Conservation (phyloP, 1,140 invertebrate species). For the Hylaeus volcanicus region DNA sequence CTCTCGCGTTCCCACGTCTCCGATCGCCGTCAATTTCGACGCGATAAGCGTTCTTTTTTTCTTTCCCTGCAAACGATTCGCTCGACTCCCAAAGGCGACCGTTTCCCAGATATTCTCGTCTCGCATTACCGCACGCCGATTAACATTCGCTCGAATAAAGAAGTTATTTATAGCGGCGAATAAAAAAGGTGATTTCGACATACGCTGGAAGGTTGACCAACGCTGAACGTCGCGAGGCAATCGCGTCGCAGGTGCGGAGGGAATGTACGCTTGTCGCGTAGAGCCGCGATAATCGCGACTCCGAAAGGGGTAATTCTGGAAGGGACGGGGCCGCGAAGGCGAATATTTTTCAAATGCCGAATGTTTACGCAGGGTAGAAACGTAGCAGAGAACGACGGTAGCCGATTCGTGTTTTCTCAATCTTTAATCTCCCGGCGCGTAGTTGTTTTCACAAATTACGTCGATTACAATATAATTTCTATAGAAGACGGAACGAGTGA, state of each 20-base stretch:
- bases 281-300: background rate
- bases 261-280: background rate
- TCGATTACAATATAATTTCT: constrained; percentile 62
- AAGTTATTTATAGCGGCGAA: constrained; percentile 16
- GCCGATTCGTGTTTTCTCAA: constrained; percentile 4
- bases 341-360: too few species aligned
- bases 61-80: too few species aligned
- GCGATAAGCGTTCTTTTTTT: background rate
- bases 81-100: too few species aligned
- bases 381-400: background rate
- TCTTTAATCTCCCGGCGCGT: background rate
- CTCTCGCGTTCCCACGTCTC: background rate
- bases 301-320: too few species aligned
- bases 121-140: background rate
- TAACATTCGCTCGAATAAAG: background rate
- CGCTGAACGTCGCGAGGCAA: background rate
- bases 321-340: too few species aligned
- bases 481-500: background rate
- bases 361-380: too few species aligned
- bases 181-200: constrained; percentile 13
- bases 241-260: constrained; percentile 25
- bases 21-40: background rate
- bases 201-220: constrained; percentile 2
- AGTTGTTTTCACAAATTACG: constrained; percentile 56
- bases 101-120: too few species aligned